Evolutionary conservation across 2,113 vertebrate species (phyloP), one percentile per base, ranked within the genome.

Genomic region (Ceuthmochares aereus): DNA sequence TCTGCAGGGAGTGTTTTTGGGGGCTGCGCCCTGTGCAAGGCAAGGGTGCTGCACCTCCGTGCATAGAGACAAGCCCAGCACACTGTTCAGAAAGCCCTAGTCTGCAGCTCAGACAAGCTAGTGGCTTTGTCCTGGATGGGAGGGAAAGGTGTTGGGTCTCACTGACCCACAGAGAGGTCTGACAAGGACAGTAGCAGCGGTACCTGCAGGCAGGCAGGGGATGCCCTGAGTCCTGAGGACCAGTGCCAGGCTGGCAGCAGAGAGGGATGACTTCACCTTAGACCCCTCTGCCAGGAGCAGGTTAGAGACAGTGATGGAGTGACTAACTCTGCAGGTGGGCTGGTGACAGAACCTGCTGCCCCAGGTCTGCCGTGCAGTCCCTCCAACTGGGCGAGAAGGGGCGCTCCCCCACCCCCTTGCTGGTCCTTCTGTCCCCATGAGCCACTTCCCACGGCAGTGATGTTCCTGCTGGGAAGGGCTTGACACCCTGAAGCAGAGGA

Each of bases 61-160:
- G 15, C 0, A 0, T 2, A 4, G 66, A 69, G 60, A 13, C 4
- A 8, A 42, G 47, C n/a, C 19, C 1, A 1, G 21, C 42, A 34
- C 36, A 10, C 47, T 4, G 4, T 55, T 69, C 12, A 9, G 45
- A 47, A 75, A 77, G 7, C 15, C 59, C 47, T 9, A n/a, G 60
- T 62, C 60, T 52, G 37, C 36, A 37, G 9, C 22, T 67, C 40
- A 26, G 29, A 52, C 2, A 7, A 49, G 15, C 58, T 72, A 49
- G 12, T 68, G 56, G 20, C 62, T 95, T 76, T 4, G 6, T 64
- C 26, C 51, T 20, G 14, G 32, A 1, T 1, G 2, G 29, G 14
- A 70, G 26, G 22, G 25, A 34, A 25, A 12, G 72, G 4, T 45
- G 47, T 45, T 29, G 7, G 25, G 7, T 30, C 69, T 25, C 9